Conservation (phyloP, 2,888 invertebrate genomes). For the Diploptera punctata region DNA sequence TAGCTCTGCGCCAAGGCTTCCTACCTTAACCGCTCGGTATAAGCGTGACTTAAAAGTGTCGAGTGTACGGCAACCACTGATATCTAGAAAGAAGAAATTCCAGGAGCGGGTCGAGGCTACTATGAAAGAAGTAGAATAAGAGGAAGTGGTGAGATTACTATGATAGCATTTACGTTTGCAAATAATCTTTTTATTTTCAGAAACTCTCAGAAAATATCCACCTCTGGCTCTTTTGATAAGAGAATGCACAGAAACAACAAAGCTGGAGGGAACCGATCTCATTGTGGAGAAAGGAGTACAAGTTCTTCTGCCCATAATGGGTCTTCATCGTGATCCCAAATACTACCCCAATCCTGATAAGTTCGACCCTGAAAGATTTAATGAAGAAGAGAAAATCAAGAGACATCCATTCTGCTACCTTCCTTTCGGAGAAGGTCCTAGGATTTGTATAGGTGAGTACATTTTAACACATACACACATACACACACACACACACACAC, state of each 20-base stretch:
- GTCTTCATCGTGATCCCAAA: slow-evolving; percentile 47
- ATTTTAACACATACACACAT: no score
- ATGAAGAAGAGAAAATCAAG: slow-evolving; percentile 42
- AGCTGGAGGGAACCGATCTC: slow-evolving; percentile 47
- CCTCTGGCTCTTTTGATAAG: slow-evolving; percentile 42
- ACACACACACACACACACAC: no score
- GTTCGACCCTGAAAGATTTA: slow-evolving; percentile 49
- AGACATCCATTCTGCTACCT: slow-evolving; percentile 41
- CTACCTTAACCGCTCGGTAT: no score
- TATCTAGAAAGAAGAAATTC: no score
- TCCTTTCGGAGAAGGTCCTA: slow-evolving; percentile 37
- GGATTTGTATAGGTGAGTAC: slow-evolving; percentile 37
- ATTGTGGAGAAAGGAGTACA: slow-evolving; percentile 47
- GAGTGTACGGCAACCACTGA: no score
- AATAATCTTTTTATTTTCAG: slow-evolving; percentile 37
- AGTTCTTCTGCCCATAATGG: slow-evolving; percentile 43
- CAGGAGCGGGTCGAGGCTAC: no score
- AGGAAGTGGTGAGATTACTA: no score
- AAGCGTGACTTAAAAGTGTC: no score
- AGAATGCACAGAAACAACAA: slow-evolving; percentile 41
- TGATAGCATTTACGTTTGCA: no score
- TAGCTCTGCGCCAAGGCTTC: no score
- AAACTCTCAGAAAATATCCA: slow-evolving; percentile 48
- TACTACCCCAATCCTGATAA: slow-evolving; percentile 48
- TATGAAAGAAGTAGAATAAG: no score